Percentiles rank a stretch among this genome's conserved stretches.
Conservation (phyloP, 2,888 invertebrate genomes). For the Magallana nippona region DNA sequence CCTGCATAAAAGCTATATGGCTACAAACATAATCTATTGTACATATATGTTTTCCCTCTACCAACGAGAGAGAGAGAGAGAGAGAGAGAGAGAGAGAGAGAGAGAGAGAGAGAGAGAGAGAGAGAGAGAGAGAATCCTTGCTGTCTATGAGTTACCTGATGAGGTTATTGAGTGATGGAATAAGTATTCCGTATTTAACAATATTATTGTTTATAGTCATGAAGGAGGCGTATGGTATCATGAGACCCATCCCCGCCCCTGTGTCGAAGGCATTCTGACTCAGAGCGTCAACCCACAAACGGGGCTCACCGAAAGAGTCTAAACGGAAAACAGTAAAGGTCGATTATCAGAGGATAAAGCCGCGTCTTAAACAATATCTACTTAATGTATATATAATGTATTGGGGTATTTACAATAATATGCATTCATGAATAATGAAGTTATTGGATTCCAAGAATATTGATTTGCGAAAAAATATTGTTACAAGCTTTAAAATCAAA, state of each 20-base stretch:
- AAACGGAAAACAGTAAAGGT: background rate
- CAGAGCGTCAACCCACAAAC: slow-evolving; percentile 74
- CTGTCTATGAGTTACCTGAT: slow-evolving; percentile 66
- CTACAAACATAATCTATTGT: too few species aligned
- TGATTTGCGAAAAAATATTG: too few species aligned
- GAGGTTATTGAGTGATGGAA: slow-evolving; percentile 73
- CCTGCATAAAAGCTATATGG: too few species aligned
- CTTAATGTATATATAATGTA: too few species aligned
- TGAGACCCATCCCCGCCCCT: slow-evolving; percentile 73
- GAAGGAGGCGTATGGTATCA: slow-evolving; percentile 74
- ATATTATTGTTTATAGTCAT: slow-evolving; percentile 71
- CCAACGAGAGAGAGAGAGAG: background rate
- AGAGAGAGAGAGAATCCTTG: background rate
- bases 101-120: background rate
- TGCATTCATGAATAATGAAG: too few species aligned
- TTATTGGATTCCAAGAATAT: too few species aligned
- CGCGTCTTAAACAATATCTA: too few species aligned
- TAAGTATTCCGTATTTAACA: slow-evolving; percentile 71
- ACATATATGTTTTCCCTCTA: background rate
- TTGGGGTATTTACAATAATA: too few species aligned
- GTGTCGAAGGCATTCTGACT: slow-evolving; percentile 78
- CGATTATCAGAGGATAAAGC: too few species aligned
- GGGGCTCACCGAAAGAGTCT: slow-evolving; percentile 71
- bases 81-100: background rate
- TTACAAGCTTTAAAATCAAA: too few species aligned